Conservation (phyloP, 2,888 invertebrate species). For the Diadegma fenestrale region DNA sequence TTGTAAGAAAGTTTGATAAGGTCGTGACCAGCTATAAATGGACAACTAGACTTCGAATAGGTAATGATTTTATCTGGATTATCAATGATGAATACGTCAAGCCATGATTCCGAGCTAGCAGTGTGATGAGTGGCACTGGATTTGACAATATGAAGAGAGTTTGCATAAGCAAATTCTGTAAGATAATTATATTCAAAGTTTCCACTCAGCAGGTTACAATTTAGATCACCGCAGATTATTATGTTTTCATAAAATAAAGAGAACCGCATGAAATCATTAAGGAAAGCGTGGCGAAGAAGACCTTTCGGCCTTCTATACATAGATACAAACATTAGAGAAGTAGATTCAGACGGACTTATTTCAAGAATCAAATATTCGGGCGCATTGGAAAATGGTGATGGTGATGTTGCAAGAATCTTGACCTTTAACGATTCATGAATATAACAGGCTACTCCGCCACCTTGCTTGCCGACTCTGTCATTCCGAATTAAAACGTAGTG, state of each 20-base stretch:
- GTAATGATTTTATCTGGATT: not conserved
- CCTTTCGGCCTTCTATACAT: slow-evolving; percentile 27
- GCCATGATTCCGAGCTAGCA: not conserved
- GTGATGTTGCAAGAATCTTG: not conserved
- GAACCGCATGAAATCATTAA: not conserved
- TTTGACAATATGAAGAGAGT: not conserved
- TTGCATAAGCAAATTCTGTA: not conserved
- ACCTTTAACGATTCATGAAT: slow-evolving; percentile 35
- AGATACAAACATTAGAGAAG: not conserved
- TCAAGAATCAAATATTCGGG: too few relatives aligned
- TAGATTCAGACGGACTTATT: not conserved
- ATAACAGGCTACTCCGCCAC: too few relatives aligned
- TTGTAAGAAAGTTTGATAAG: not conserved
- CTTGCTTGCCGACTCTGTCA: too few relatives aligned
- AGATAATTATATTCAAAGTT: not conserved
- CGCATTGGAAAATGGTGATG: too few relatives aligned
- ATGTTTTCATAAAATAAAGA: not conserved
- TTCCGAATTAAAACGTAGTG: too few relatives aligned
- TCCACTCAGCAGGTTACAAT: slow-evolving; percentile 3
- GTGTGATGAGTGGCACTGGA: too few relatives aligned
- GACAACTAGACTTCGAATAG: not conserved
- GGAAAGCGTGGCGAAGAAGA: slow-evolving; percentile 4
- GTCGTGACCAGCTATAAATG: slow-evolving; percentile 25
- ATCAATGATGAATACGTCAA: slow-evolving; percentile 21
- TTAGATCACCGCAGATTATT: slow-evolving; percentile 11